Evolutionary conservation across 2,888 invertebrate genomes (phyloP).

Genomic region (Tryphoninae sp.): DNA sequence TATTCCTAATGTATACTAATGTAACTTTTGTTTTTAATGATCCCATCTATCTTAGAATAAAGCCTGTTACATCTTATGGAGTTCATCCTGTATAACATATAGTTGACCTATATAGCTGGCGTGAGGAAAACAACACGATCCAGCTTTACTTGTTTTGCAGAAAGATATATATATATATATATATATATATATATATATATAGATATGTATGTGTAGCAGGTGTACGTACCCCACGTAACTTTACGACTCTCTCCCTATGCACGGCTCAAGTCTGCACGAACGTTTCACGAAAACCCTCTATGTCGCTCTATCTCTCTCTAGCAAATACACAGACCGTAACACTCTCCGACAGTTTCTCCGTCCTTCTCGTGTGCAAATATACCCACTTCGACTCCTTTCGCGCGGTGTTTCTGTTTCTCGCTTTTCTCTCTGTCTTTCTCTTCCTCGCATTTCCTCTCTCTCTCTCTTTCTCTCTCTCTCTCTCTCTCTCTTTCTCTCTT

Average conservation of each 20-base stretch:
- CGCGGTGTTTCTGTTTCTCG: background rate
- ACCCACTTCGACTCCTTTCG: background rate
- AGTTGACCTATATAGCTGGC: conserved; percentile 31
- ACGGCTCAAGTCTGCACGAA: conserved; percentile 45
- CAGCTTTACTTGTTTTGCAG: conserved; percentile 10
- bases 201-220: background rate
- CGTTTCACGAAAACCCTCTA: conserved; percentile 31
- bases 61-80: too few species aligned
- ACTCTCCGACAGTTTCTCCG: background rate
- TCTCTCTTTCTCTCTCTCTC: conserved; percentile 6
- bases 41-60: too few species aligned
- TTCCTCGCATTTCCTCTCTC: background rate
- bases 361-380: background rate
- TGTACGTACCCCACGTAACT: conserved; percentile 39
- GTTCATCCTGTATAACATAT: background rate
- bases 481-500: conserved; percentile 7
- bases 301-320: conserved; percentile 15
- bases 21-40: too few species aligned
- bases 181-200: background rate
- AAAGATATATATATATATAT: conserved; percentile 5
- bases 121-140: conserved; percentile 30
- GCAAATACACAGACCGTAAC: background rate
- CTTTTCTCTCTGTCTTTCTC: background rate
- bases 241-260: conserved; percentile 49
- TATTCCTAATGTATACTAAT: too few species aligned